These are phyloP conservation scores for Epizoanthus stellaris DNA, from an alignment of 92 coral and sea anemone genomes.

Conservation along the genomic window DNA sequence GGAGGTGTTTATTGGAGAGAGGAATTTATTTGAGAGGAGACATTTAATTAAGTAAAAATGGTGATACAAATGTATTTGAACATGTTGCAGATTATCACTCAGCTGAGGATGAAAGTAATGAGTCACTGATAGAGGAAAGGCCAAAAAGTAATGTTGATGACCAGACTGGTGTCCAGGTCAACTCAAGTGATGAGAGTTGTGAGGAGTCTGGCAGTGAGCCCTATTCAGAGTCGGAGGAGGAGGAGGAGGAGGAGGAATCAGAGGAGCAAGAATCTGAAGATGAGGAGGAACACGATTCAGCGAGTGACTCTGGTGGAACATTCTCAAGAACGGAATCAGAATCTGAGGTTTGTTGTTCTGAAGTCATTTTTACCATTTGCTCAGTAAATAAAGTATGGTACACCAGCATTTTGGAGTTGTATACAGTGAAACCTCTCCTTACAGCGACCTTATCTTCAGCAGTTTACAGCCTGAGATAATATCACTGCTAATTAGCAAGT, in stretches of 20 bases:
- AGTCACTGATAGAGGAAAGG: background rate
- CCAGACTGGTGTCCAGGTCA: background rate
- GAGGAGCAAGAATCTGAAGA: background rate
- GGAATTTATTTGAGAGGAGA: no score
- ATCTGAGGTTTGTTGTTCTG: constrained; percentile 5
- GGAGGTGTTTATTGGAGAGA: no score
- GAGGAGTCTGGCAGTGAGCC: constrained; percentile 32
- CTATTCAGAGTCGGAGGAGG: background rate
- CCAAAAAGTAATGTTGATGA: background rate
- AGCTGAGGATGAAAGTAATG: background rate
- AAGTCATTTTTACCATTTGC: background rate
- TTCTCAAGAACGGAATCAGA: constrained; percentile 1
- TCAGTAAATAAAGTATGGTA: background rate
- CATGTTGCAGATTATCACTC: constrained; percentile 5
- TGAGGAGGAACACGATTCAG: background rate
- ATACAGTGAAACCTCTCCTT: background rate
- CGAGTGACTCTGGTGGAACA: constrained; percentile 10
- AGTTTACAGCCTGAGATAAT: no score
- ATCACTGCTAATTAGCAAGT: no score
- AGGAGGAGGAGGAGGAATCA: constrained; percentile 3
- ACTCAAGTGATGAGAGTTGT: constrained; percentile 11
- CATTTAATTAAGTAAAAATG: no score
- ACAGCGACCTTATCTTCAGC: no score
- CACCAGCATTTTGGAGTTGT: background rate
- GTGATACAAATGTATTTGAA: no score